These are phyloP conservation scores for Protonemura montana DNA, from an alignment of 2,888 invertebrate species.

Conservation along the genomic window DNA sequence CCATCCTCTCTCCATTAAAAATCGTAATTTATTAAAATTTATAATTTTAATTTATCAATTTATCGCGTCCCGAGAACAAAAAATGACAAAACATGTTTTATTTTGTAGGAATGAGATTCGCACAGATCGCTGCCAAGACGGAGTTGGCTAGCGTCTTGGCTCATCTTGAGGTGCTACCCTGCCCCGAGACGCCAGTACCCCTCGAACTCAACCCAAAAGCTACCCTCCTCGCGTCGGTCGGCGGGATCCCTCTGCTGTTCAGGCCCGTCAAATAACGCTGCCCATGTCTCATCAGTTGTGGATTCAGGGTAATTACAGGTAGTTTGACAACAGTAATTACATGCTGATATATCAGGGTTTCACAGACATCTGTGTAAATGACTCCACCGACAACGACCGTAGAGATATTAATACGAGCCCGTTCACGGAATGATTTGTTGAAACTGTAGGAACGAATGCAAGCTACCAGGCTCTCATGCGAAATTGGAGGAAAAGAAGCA, in stretches of 20 bases:
- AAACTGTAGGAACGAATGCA: neutral
- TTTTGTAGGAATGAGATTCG: slow-evolving; percentile 48
- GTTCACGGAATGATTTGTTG: neutral
- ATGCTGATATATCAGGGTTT: too few relatives aligned
- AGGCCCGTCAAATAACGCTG: neutral
- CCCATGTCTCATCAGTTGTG: neutral
- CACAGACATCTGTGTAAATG: too few relatives aligned
- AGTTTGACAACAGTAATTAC: too few relatives aligned
- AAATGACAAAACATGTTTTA: neutral
- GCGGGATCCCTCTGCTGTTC: slow-evolving; percentile 42
- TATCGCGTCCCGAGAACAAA: neutral
- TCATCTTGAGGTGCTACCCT: slow-evolving; percentile 39
- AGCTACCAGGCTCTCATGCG: neutral
- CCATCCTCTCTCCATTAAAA: too few relatives aligned
- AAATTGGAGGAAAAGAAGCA: neutral
- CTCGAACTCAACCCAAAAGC: slow-evolving; percentile 39
- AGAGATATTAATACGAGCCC: neutral
- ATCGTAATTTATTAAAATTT: too few relatives aligned
- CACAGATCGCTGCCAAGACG: slow-evolving; percentile 43
- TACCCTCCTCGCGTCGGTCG: slow-evolving; percentile 23
- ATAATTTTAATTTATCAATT: too few relatives aligned
- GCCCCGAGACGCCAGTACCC: slow-evolving; percentile 42
- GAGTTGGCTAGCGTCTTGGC: slow-evolving; percentile 42
- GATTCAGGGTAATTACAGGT: too few relatives aligned
- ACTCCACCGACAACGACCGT: too few relatives aligned